Conservation (phyloP, 2,888 invertebrate species). For the Capitulum mitella region DNA sequence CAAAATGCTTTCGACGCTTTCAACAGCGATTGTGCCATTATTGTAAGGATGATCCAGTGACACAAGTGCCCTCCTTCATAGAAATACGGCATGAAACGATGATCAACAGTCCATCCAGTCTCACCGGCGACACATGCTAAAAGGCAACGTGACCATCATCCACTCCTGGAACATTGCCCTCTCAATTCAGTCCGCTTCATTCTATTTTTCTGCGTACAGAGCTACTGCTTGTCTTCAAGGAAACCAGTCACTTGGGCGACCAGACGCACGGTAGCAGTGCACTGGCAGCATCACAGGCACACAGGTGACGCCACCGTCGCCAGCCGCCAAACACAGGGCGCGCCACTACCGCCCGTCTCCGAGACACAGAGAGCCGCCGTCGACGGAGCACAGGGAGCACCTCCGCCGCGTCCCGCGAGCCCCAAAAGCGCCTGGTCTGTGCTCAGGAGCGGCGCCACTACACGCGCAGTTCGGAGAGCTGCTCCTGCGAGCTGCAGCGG, state of each 20-base stretch:
- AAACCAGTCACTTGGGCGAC: background rate
- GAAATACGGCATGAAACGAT: background rate
- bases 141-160: too few relatives aligned
- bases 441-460: background rate
- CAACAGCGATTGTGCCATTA: background rate
- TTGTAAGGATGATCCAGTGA: background rate
- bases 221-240: background rate
- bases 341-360: too few relatives aligned
- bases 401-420: background rate
- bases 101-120: background rate
- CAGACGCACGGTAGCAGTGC: background rate
- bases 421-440: too few relatives aligned
- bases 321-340: background rate
- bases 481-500: conserved; percentile 12
- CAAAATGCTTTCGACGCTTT: background rate
- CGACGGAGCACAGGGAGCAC: background rate
- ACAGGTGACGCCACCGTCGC: background rate
- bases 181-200: too few relatives aligned
- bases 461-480: background rate
- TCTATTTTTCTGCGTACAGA: too few relatives aligned
- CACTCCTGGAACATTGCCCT: too few relatives aligned
- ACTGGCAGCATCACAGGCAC: background rate
- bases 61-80: background rate
- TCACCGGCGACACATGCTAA: background rate
- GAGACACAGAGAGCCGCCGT: too few relatives aligned